Percentiles rank a stretch among this genome's conserved stretches.
phyloP scores from a whole-genome alignment of 2,888 invertebrate genomes.

The Acrobasis suavella region DNA sequence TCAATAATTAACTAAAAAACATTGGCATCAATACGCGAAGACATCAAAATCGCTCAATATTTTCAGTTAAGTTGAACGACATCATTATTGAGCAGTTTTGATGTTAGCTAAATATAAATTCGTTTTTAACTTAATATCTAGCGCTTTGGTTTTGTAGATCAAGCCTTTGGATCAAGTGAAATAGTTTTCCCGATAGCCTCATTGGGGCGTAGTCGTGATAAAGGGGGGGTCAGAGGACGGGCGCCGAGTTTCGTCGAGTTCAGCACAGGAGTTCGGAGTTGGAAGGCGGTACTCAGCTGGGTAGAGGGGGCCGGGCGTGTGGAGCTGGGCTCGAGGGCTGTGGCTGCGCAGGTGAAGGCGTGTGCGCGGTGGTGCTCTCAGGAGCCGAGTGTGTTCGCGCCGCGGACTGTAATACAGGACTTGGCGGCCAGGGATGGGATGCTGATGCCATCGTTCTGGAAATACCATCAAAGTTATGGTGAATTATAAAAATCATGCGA shows the following conservation, averaged over 20 bases:
- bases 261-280: conserved; percentile 83
- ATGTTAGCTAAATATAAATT: conserved; percentile 33
- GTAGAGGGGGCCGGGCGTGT: conserved; percentile 70
- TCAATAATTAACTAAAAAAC: conserved; percentile 30
- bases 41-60: conserved; percentile 29
- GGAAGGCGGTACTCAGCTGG: conserved; percentile 82
- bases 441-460: conserved; percentile 83
- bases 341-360: conserved; percentile 75
- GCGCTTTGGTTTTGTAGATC: conserved; percentile 38
- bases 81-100: conserved; percentile 24
- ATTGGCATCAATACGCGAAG: conserved; percentile 33
- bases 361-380: conserved; percentile 79
- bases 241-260: conserved; percentile 82
- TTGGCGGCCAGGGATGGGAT: conserved; percentile 91
- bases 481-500: too few relatives aligned
- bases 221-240: conserved; percentile 72
- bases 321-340: conserved; percentile 74
- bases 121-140: conserved; percentile 33
- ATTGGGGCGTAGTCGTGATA: conserved; percentile 57
- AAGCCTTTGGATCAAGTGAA: conserved; percentile 50
- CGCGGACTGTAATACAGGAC: conserved; percentile 88
- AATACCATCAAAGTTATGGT: conserved; percentile 24
- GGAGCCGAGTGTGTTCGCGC: conserved; percentile 88
- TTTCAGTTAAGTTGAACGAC: conserved; percentile 7
- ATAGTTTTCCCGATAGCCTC: conserved; percentile 67